Percentiles rank a stretch among this genome's conserved stretches.
These are phyloP conservation scores for Cyprichromis sp. DNA, from an alignment of 2,113 vertebrate genomes.

Conservation along the genomic window DNA sequence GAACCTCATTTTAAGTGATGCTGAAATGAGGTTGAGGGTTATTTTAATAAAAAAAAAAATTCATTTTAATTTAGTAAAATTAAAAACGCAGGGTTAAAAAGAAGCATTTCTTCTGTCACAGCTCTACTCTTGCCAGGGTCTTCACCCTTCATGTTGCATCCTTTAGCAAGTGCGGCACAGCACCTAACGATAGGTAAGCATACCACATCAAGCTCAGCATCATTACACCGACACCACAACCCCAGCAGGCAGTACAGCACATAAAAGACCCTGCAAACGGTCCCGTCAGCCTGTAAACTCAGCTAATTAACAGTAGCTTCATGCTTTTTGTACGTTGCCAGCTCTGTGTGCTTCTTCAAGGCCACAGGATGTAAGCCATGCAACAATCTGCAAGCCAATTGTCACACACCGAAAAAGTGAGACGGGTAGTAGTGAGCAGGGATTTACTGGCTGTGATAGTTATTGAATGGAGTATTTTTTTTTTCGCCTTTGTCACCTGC, in stretches of 20 bases:
- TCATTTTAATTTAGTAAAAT: constrained; percentile 40
- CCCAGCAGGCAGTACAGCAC: constrained; percentile 29
- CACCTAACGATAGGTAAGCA: constrained; percentile 26
- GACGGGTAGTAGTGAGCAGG: constrained; percentile 24
- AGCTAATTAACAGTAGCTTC: constrained; percentile 59
- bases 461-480: constrained; percentile 25
- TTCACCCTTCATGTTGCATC: constrained; percentile 21
- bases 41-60: background rate
- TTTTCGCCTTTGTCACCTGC: constrained; percentile 43
- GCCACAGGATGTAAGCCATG: constrained; percentile 34
- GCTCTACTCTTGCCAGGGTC: constrained; percentile 24
- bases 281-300: constrained; percentile 52
- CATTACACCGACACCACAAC: constrained; percentile 18
- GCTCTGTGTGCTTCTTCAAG: constrained; percentile 44
- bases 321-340: constrained; percentile 34
- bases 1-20: constrained; percentile 33
- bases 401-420: constrained; percentile 41
- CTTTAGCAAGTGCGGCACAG: constrained; percentile 23
- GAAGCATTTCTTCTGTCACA: constrained; percentile 20
- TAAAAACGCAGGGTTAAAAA: constrained; percentile 25
- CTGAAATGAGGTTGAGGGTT: constrained; percentile 10
- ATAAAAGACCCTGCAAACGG: constrained; percentile 35
- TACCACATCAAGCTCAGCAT: constrained; percentile 8
- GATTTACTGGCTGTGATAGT: constrained; percentile 55
- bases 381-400: constrained; percentile 42